A percentile compares a stretch with the other conserved stretches of the same genome.
These are phyloP conservation scores for Podilymbus podiceps DNA, from an alignment of 2,113 vertebrate genomes.

Conservation along the genomic window DNA sequence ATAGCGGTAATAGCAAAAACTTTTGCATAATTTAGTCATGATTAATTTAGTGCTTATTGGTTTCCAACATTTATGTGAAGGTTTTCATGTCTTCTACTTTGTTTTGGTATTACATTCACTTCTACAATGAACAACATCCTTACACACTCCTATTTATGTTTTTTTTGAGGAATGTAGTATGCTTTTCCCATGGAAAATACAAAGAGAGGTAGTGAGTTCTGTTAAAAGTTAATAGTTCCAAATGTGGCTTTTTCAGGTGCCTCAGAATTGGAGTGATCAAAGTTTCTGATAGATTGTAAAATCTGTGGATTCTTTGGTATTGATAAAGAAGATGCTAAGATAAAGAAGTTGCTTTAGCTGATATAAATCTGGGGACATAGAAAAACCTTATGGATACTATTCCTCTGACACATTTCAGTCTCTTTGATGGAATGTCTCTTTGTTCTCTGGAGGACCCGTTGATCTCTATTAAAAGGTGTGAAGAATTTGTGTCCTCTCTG, in stretches of 20 bases:
- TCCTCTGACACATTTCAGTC: not conserved
- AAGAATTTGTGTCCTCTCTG: conserved; percentile 43
- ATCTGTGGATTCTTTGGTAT: not conserved
- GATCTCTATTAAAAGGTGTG: conserved; percentile 41
- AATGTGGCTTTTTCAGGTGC: not conserved
- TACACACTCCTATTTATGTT: not conserved
- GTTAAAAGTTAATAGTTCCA: not conserved
- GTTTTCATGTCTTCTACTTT: not conserved
- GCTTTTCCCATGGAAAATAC: not conserved
- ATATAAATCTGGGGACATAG: not conserved
- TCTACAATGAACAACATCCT: not conserved
- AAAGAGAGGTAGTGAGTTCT: not conserved
- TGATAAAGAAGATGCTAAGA: not conserved
- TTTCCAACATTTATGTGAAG: not conserved
- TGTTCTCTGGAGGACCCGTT: conserved; percentile 39
- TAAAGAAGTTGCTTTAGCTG: not conserved
- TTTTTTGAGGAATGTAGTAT: not conserved
- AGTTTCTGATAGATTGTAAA: not conserved
- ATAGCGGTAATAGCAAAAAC: not conserved
- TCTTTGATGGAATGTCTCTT: conserved; percentile 51
- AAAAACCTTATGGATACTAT: not conserved
- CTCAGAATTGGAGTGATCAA: not conserved
- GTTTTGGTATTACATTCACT: not conserved
- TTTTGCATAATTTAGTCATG: not conserved
- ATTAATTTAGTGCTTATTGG: not conserved